phyloP scores from a whole-genome alignment of 2,888 invertebrate genomes.

The Synanthedon formicaeformis region DNA sequence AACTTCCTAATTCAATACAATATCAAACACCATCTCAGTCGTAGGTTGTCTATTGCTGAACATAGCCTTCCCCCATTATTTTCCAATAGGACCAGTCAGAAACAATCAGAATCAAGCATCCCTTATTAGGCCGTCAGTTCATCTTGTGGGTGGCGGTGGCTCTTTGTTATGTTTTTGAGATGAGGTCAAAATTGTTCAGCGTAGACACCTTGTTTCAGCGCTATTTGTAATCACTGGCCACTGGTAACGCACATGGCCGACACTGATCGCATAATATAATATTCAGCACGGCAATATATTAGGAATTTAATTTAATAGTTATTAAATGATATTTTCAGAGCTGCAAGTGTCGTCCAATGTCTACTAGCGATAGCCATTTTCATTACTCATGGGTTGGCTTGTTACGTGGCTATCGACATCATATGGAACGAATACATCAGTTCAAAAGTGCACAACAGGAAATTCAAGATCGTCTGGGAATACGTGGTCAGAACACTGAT shows the following conservation, averaged over 20 bases:
- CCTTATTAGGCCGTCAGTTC: too few species aligned
- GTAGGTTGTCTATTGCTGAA: too few species aligned
- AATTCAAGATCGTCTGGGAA: slow-evolving; percentile 76
- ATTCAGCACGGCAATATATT: not conserved
- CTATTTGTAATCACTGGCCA: not conserved
- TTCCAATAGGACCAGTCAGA: too few species aligned
- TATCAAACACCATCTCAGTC: too few species aligned
- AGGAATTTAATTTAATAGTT: not conserved
- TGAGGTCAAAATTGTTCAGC: too few species aligned
- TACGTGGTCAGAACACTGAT: slow-evolving; percentile 81
- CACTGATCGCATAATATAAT: not conserved
- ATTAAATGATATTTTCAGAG: slow-evolving; percentile 40
- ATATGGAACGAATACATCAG: slow-evolving; percentile 84
- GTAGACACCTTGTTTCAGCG: too few species aligned
- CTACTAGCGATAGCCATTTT: slow-evolving; percentile 85
- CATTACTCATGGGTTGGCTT: slow-evolving; percentile 92
- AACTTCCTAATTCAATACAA: too few species aligned
- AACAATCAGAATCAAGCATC: too few species aligned
- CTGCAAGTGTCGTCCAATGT: slow-evolving; percentile 79
- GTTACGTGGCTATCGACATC: slow-evolving; percentile 95
- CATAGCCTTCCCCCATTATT: too few species aligned
- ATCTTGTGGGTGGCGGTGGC: too few species aligned
- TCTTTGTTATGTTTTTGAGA: too few species aligned
- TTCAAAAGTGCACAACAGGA: slow-evolving; percentile 70
- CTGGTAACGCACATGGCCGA: too few species aligned